A percentile compares a stretch with the other conserved stretches of the same genome.
phyloP scores from a whole-genome alignment of 2,113 vertebrate genomes.

The Pomatorhinus ruficollis region DNA sequence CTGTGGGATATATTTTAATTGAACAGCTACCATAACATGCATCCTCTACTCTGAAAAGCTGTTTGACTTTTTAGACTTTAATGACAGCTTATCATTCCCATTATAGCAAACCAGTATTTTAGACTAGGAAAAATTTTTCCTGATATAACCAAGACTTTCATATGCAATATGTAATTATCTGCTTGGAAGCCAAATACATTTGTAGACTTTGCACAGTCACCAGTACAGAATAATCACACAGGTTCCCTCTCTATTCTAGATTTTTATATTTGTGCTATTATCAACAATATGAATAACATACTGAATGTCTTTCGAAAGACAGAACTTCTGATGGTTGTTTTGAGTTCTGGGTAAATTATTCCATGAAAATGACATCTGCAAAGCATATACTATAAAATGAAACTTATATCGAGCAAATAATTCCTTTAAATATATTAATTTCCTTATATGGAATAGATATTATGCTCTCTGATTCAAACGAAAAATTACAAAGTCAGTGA shows the following conservation, averaged over 20 bases:
- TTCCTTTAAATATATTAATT: conserved; percentile 45
- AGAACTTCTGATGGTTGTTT: neutral
- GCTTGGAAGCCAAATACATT: neutral
- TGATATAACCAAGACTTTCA: neutral
- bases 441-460: conserved; percentile 28
- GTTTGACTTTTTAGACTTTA: neutral
- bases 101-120: neutral
- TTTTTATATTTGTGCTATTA: neutral
- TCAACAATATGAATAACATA: neutral
- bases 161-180: neutral
- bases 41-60: neutral
- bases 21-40: neutral
- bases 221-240: neutral
- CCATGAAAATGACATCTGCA: conserved; percentile 49
- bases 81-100: neutral
- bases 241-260: neutral
- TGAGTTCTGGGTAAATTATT: conserved; percentile 47
- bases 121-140: neutral
- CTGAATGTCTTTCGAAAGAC: conserved; percentile 7
- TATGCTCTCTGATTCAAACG: conserved; percentile 1
- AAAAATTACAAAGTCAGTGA: conserved; percentile 11
- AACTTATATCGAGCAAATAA: conserved; percentile 50
- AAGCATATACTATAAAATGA: conserved; percentile 26
- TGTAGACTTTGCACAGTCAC: neutral
- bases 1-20: neutral